Evolutionary conservation across 2,888 invertebrate species (phyloP), one percentile per base, ranked within the genome.

Genomic region (Latrodectus hesperus): DNA sequence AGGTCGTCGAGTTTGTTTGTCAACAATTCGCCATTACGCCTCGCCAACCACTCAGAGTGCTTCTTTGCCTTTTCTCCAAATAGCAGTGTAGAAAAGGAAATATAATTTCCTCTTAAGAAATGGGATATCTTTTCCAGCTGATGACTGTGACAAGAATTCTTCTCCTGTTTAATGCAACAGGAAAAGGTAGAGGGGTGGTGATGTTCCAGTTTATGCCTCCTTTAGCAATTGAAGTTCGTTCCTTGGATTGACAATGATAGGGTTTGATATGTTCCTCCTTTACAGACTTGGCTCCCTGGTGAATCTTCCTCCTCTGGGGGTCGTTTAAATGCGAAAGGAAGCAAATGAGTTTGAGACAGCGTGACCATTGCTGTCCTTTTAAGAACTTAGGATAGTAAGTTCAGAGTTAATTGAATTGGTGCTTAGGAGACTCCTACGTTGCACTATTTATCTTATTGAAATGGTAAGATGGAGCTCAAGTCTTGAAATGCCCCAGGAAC

Each of bases 1-100:
- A 38, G 38, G 38, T 38, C 38, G 38, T 38, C 38, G 38, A 16
- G 60, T 38, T 17, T 82, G 74, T 82, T 82, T 82, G 82, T 75
- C 80, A 81, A 81, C 80, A 81, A 65, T 64, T 60, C 52, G 65
- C 72, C 52, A 65, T 73, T 72, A 52, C 80, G 65, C 73, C 65
- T 73, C 64, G 73, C 53, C 16, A 73, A 73, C 52, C 65, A 71
- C 38, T 52, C 77, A 52, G 9, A 14, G n/a, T 14, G 26, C 52
- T 60, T 64, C 22, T 73, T n/a, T 72, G 49, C 52, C 49, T 60
- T n/a, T 49, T 38, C 38, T 55, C 12, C 17, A 14, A 38, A 38
- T 38, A 38, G 38, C 38, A 38, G 38, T 6, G 38, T 38, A 38
- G 38, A 38, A 38, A 38, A 38, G 38, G 38, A 38, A 38, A 38